Base-by-base conservation (phyloP, 1,140 invertebrate species). In the Drosophila arawakana region DNA sequence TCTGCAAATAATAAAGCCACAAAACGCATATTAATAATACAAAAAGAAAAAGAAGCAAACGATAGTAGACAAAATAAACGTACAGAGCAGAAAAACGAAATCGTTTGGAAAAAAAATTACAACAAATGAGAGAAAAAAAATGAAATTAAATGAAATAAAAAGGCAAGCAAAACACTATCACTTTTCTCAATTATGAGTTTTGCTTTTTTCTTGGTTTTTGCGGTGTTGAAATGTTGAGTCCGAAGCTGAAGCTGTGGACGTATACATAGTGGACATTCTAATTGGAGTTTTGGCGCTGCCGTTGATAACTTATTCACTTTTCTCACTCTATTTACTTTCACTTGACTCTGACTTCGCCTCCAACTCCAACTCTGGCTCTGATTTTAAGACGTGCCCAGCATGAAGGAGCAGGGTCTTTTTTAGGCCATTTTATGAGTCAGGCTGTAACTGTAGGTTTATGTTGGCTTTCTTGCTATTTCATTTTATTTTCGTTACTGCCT, bases 1-100 rank as follows among this genome's bases (percentile, higher is more conserved):
- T 83, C 73, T 80, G 69, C 76, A 82, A 82, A 88, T 85, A 85
- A 85, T 88, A 77, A 88, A 85, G 78, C 81, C 66, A 65, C 76
- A 73, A 84, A 78, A 67, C 65, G 73, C 41, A 65, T 74, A 74
- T 71, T 81, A 80, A 60, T 78, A 72, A 67, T 52, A 60, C 67
- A 54, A 35, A 41, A 47, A 60, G 73, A 54, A 35, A 41, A 47
- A 52, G 35, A 44, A 44, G 37, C 8, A 6, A 30, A 30, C 25
- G 25, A 30, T 13, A 57, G 9, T 34, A 55, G 41, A 57, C 30
- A 76, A 44, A 41, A 39, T 7, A 41, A 67, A 49, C 25, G 7
- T 43, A 60, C 49, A 47, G 68, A 71, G 67, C 50, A 71, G 55
- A 72, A 81, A 86, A 80, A 83, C 73, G 84, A 89, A 86, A 88